phyloP scores from a whole-genome alignment of 2,888 invertebrate species.

The Cosmopolites sordidus region DNA sequence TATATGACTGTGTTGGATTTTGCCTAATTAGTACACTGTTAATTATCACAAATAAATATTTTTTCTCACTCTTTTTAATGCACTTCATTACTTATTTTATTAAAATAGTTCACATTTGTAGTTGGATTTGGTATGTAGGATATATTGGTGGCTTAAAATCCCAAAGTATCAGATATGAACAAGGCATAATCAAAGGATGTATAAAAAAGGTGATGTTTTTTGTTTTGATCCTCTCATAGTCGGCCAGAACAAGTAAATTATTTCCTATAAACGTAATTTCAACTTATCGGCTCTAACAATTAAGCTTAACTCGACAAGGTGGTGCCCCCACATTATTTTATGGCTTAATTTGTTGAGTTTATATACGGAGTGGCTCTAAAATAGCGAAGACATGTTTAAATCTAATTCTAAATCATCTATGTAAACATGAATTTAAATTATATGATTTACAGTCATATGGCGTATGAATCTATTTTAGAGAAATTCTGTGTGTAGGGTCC shows the following conservation, averaged over 20 bases:
- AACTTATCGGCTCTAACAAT: slow-evolving; percentile 11
- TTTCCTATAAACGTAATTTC: slow-evolving; percentile 3
- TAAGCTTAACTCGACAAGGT: slow-evolving; percentile 4
- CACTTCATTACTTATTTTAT: background rate
- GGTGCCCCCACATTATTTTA: slow-evolving; percentile 13
- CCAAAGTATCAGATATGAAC: too few relatives aligned
- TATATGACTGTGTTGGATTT: background rate
- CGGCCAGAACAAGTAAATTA: too few relatives aligned
- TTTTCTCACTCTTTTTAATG: background rate
- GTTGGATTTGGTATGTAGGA: too few relatives aligned
- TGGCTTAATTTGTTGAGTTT: background rate
- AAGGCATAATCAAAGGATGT: too few relatives aligned
- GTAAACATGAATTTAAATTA: too few relatives aligned
- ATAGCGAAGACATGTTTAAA: too few relatives aligned
- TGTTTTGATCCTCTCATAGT: too few relatives aligned
- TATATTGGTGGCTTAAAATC: too few relatives aligned
- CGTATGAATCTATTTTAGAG: too few relatives aligned
- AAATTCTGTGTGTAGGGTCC: background rate
- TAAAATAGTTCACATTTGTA: background rate
- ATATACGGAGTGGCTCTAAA: background rate
- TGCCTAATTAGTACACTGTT: background rate
- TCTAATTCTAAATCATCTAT: too few relatives aligned
- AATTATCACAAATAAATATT: background rate
- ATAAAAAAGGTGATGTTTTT: too few relatives aligned
- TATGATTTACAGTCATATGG: too few relatives aligned